Base-by-base conservation (phyloP, 2,113 vertebrate genomes). In the Accipiter virgatus region DNA sequence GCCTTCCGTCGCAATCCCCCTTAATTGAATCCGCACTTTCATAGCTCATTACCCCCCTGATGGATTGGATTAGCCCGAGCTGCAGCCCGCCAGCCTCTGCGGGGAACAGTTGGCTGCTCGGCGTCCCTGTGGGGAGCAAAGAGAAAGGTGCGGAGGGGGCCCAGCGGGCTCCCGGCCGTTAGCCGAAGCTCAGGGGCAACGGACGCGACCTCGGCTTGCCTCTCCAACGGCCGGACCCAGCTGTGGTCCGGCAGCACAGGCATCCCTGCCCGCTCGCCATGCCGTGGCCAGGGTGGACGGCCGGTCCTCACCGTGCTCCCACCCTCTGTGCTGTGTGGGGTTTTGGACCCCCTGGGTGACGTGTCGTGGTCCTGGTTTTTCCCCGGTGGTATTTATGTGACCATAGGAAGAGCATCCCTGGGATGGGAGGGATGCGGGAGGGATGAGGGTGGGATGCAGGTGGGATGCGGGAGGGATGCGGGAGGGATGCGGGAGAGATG, bases 41-140 rank as follows among this genome's bases (percentile, higher is more conserved):
- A 98, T 98, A 98, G 97, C 97, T 98, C 97, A 98, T 98, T 98
- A 98, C 96, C 97, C 97, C 97, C 65, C 90, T 98, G 97, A 98
- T 96, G 97, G 96, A 98, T 98, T 96, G 96, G 97, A 95, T 98
- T 97, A 97, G 74, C 71, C 67, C 50, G 89, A 94, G 48, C 97
- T 65, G 86, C 90, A 45, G 53, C 80, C 59, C 83, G 31, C 34
- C 31, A 3, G 47, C 86, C 80, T 89, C 96, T 17, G 42, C 48
- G 85, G 94, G 89, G 96, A 96, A 86, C 92, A 95, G 92, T 96
- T 90, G 93, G 92, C 81, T 47, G 86, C 90, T 78, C 82, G 9
- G 72, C 71, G 47, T 62, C 93, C 89, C 88, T 47, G 50, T 5
- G 26, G 83, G 88, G 90, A 78, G 65, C 26, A 4, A 16, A 16